A percentile compares a stretch with the other conserved stretches of the same genome.
These are phyloP conservation scores for Drosophila lacteicornis DNA, from an alignment of 1,140 invertebrate species.

Conservation along the genomic window DNA sequence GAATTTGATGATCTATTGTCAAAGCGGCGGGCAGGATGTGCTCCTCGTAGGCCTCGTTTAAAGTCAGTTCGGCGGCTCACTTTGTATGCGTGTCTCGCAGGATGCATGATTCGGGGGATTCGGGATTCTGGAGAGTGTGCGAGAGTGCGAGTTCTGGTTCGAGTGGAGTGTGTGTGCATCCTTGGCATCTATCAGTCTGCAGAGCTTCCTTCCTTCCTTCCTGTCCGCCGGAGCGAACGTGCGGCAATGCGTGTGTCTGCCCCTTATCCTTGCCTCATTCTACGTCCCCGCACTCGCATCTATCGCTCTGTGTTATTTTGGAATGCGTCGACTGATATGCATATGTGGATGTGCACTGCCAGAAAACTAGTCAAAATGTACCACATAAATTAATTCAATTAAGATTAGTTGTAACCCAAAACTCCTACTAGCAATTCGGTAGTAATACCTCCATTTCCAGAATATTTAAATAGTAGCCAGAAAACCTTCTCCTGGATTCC, in stretches of 20 bases:
- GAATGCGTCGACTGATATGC: conserved; percentile 79
- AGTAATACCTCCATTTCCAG: too few species aligned
- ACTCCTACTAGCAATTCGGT: too few species aligned
- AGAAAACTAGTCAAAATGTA: background rate
- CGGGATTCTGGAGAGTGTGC: conserved; percentile 7
- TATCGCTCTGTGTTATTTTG: conserved; percentile 65
- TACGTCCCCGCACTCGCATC: conserved; percentile 4
- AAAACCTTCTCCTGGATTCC: background rate
- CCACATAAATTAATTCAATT: too few species aligned
- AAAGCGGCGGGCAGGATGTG: conserved; percentile 14
- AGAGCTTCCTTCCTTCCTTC: conserved; percentile 77
- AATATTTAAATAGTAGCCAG: background rate
- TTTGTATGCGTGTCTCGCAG: conserved; percentile 73
- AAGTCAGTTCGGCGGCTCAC: conserved; percentile 73
- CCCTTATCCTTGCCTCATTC: conserved; percentile 3
- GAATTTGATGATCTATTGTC: conserved; percentile 83
- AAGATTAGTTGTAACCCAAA: too few species aligned
- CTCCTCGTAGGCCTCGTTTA: conserved; percentile 54
- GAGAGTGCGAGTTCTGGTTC: conserved; percentile 25
- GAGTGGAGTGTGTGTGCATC: conserved; percentile 53
- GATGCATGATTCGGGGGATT: conserved; percentile 10
- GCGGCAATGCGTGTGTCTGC: conserved; percentile 65
- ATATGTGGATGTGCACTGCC: conserved; percentile 57
- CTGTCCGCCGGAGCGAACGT: conserved; percentile 62
- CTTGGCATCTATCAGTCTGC: conserved; percentile 81